These are phyloP conservation scores for Heliocidaris tuberculata DNA, from an alignment of 35 echinoderm and acorn worm species.

Conservation along the genomic window DNA sequence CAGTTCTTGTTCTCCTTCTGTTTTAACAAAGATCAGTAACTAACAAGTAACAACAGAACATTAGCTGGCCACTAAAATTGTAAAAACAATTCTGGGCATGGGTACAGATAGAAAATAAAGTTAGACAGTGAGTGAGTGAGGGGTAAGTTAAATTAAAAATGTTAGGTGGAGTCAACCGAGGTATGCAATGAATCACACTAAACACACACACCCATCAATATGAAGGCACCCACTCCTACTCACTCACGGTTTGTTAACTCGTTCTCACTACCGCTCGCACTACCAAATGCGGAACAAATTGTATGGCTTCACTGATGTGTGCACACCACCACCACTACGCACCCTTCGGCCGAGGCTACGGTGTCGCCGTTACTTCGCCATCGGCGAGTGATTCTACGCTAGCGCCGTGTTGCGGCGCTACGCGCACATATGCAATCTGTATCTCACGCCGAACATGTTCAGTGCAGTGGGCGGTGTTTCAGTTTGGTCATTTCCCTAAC, in stretches of 20 bases:
- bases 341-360: too few relatives aligned
- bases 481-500: not conserved
- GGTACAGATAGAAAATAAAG: too few relatives aligned
- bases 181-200: constrained; percentile 34
- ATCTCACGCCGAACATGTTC: not conserved
- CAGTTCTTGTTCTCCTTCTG: too few relatives aligned
- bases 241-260: not conserved
- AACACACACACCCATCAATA: not conserved
- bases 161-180: constrained; percentile 46
- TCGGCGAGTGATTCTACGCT: too few relatives aligned
- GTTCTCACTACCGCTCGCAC: not conserved
- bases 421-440: too few relatives aligned
- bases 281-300: constrained; percentile 3
- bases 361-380: too few relatives aligned
- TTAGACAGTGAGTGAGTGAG: too few relatives aligned
- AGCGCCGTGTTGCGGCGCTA: too few relatives aligned
- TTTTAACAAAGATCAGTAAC: too few relatives aligned
- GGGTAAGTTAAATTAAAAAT: not conserved
- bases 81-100: too few relatives aligned
- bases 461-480: not conserved
- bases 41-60: too few relatives aligned
- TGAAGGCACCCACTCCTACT: not conserved
- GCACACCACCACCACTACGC: not conserved
- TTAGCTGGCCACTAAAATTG: too few relatives aligned
- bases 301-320: not conserved